These are phyloP conservation scores for Proctacanthus coquilletti DNA, from an alignment of 1,140 invertebrate species.

Conservation along the genomic window DNA sequence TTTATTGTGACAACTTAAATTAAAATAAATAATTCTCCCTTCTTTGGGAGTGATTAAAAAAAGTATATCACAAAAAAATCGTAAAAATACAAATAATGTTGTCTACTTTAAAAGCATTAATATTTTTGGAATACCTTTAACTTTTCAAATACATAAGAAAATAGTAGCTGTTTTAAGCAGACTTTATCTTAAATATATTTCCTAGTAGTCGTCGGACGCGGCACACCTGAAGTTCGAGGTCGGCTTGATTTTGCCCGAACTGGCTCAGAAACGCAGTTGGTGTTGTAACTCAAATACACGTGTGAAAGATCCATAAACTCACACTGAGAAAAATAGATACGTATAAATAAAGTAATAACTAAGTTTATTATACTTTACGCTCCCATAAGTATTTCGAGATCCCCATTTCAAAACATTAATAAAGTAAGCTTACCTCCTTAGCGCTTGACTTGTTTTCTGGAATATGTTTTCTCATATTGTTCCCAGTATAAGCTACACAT, in stretches of 20 bases:
- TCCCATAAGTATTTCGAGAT: background rate
- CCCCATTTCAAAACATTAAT: background rate
- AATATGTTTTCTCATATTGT: slow-evolving; percentile 80
- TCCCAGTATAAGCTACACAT: slow-evolving; percentile 96
- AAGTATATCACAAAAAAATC: no score
- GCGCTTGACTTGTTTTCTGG: slow-evolving; percentile 16
- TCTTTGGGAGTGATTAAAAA: no score
- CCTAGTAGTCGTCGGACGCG: slow-evolving; percentile 23
- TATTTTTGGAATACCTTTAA: no score
- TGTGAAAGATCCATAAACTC: slow-evolving; percentile 28
- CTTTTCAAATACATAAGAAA: no score
- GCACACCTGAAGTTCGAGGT: slow-evolving; percentile 26
- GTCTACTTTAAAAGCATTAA: no score
- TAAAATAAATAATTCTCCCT: no score
- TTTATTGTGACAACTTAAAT: no score
- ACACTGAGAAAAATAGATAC: no score
- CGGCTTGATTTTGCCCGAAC: slow-evolving; percentile 20
- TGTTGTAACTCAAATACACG: slow-evolving; percentile 29
- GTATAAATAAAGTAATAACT: background rate
- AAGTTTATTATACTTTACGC: background rate
- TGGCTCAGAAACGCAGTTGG: slow-evolving; percentile 22
- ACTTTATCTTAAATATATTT: background rate
- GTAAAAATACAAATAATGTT: no score
- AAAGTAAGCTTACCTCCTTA: slow-evolving; percentile 14
- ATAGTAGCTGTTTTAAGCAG: no score